Base-by-base conservation (phyloP, 2,888 invertebrate genomes). In the Saturnia japonica region DNA sequence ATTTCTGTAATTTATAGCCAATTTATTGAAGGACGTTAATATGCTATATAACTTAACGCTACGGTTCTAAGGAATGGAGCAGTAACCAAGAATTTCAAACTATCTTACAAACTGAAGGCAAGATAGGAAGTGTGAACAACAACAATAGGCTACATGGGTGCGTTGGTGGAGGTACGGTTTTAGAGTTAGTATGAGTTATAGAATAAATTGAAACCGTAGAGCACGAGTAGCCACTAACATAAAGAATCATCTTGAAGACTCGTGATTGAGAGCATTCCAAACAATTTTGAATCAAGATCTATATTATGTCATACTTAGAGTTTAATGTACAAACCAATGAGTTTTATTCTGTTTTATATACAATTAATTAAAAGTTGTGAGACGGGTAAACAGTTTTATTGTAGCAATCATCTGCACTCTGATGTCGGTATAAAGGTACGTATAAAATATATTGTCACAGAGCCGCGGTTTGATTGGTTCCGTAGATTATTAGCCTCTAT, bases 401-500 rank as follows among this genome's bases (percentile, higher is more conserved):
- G 85, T 82, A 68, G 84, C 88, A 90, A 91, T 91, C 89, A 86
- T 86, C 80, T 81, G 82, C 86, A 84, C 81, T 85, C 80, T 75
- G 78, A 80, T 85, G 80, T 79, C 77, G 76, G 76, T 77, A 83
- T 85, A 85, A 87, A 90, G 89, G 90, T 90, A 80, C 81, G 83
- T 84, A 88, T 91, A 88, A 90, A 89, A 88, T 87, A 86, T 87
- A 86, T 87, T 85, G 85, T 78, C 77, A 71, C 73, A 76, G 72
- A 71, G 74, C 71, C 75, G 74, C 80, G 78, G 80, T 85, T 86
- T 88, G 91, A 92, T 91, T 91, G 91, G 91, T 82, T 83, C 81
- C 83, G 77, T 86, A 78, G 86, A 88, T 91, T 91, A 92, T 91
- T 92, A 91, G 91, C 81, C 82, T 85, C 87, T 91, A 91, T 92